Conservation (phyloP, 2,888 invertebrate genomes). For the Copidosoma aretas region DNA sequence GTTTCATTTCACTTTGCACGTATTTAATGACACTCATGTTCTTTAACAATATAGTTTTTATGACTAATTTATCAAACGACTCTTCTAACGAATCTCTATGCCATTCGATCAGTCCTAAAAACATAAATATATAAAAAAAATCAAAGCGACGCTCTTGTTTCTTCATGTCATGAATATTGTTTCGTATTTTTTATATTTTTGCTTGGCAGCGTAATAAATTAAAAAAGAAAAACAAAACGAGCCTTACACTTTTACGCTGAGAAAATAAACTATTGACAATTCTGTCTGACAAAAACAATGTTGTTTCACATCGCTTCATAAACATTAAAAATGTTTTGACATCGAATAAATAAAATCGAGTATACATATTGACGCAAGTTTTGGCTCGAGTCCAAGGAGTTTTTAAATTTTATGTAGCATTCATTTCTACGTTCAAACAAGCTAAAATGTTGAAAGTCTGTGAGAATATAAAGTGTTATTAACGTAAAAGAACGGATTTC, state of each 20-base stretch:
- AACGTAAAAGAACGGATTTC: too few species aligned
- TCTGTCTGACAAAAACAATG: slow-evolving; percentile 11
- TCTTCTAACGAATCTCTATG: slow-evolving; percentile 30
- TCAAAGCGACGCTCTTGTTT: slow-evolving; percentile 36
- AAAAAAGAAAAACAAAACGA: slow-evolving; percentile 31
- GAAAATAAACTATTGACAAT: slow-evolving; percentile 54
- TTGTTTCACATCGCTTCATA: background rate
- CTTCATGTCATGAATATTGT: slow-evolving; percentile 17
- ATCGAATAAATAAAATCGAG: slow-evolving; percentile 8
- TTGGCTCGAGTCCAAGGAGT: slow-evolving; percentile 1
- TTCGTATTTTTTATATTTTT: slow-evolving; percentile 16
- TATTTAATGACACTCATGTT: slow-evolving; percentile 51
- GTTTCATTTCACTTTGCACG: slow-evolving; percentile 54
- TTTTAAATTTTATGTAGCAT: slow-evolving; percentile 15
- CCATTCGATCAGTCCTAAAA: slow-evolving; percentile 29
- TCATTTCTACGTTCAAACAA: slow-evolving; percentile 2
- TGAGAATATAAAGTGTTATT: too few species aligned
- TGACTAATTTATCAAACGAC: slow-evolving; percentile 39
- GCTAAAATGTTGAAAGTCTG: slow-evolving; percentile 3
- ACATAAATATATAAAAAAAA: slow-evolving; percentile 38
- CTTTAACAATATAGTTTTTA: slow-evolving; percentile 47
- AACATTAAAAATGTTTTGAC: background rate
- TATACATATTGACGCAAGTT: background rate
- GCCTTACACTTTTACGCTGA: slow-evolving; percentile 41
- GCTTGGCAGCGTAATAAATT: slow-evolving; percentile 38